These are phyloP conservation scores for Scophthalmus maximus DNA, from an alignment of 2,113 vertebrate genomes.

Conservation along the genomic window DNA sequence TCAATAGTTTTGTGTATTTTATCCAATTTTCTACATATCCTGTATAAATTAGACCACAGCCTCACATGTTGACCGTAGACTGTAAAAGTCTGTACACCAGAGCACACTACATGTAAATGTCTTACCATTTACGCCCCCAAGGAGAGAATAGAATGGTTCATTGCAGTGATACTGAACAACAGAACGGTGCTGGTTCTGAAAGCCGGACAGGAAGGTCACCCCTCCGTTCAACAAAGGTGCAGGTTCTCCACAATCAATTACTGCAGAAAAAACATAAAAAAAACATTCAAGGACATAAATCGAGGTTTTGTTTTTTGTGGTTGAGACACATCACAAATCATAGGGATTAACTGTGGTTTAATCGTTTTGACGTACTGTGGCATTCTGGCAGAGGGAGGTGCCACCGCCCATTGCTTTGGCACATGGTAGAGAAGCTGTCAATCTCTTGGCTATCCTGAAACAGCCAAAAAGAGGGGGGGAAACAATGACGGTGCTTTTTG, in stretches of 20 bases:
- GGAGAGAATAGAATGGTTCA: slow-evolving; percentile 73
- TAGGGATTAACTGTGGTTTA: too few species aligned
- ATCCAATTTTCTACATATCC: too few species aligned
- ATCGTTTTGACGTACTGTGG: slow-evolving; percentile 72
- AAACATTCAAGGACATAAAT: neutral
- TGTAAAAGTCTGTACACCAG: too few species aligned
- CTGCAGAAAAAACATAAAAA: slow-evolving; percentile 58
- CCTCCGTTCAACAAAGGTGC: slow-evolving; percentile 71
- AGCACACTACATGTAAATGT: too few species aligned
- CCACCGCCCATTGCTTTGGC: slow-evolving; percentile 77
- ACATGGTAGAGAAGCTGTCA: slow-evolving; percentile 69
- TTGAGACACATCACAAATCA: neutral
- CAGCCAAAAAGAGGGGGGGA: neutral
- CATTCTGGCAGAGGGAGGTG: slow-evolving; percentile 80
- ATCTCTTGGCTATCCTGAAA: slow-evolving; percentile 74
- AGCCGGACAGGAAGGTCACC: slow-evolving; percentile 64
- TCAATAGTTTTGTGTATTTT: too few species aligned
- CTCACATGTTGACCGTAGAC: too few species aligned
- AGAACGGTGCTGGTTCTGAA: slow-evolving; percentile 75
- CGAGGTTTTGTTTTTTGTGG: too few species aligned
- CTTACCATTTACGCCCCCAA: slow-evolving; percentile 45
- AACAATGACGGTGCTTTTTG: neutral
- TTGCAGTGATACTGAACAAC: slow-evolving; percentile 79
- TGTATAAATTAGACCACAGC: too few species aligned
- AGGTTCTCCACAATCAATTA: slow-evolving; percentile 80